Percentiles rank a stretch among this genome's conserved stretches.
phyloP scores from a whole-genome alignment of 2,888 invertebrate genomes.

The Poecilobothrus nobilitatus region DNA sequence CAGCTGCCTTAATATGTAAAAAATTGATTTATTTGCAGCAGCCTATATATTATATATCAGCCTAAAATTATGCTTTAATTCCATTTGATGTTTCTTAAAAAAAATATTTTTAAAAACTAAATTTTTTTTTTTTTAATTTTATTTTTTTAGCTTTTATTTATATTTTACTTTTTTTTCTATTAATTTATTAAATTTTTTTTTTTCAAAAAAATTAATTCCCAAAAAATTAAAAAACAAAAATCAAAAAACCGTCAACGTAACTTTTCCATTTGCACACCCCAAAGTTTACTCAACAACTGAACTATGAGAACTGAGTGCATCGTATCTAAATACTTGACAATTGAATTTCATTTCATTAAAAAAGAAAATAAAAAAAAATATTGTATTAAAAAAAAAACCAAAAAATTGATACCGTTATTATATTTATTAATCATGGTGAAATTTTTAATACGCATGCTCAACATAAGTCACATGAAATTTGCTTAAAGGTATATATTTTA shows the following conservation, averaged over 20 bases:
- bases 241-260: constrained; percentile 17
- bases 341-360: not conserved
- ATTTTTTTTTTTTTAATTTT: not conserved
- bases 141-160: not conserved
- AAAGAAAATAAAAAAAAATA: not conserved
- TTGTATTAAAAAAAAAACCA: not conserved
- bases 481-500: too few species aligned
- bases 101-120: too few species aligned
- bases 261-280: constrained; percentile 20
- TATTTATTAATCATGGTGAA: too few species aligned
- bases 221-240: not conserved
- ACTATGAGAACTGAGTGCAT: constrained; percentile 9
- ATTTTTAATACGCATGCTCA: not conserved
- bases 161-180: not conserved
- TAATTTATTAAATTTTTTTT: not conserved
- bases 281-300: constrained; percentile 24
- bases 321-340: not conserved
- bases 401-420: not conserved
- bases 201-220: not conserved
- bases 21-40: too few species aligned
- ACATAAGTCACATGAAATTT: not conserved
- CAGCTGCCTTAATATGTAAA: too few species aligned
- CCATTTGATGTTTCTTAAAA: too few species aligned
- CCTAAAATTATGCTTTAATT: too few species aligned
- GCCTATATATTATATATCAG: too few species aligned